Percentiles rank a stretch among this genome's conserved stretches.
Conservation (phyloP, 1,140 invertebrate species). For the Euwallacea similis region DNA sequence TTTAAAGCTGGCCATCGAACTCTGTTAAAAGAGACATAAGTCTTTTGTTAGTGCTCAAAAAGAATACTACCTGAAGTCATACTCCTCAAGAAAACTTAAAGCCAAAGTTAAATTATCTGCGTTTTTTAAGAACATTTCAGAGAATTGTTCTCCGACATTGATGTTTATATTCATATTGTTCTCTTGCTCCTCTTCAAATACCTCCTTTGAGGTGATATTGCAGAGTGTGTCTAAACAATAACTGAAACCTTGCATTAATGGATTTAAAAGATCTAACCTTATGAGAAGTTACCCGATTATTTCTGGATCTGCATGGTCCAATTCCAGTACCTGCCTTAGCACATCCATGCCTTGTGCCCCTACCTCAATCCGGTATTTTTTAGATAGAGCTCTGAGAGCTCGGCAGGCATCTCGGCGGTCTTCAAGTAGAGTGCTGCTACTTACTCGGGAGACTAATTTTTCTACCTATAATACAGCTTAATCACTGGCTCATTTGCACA, state of each 20-base stretch:
- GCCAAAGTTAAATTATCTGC: slow-evolving; percentile 83
- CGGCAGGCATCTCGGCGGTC: slow-evolving; percentile 95
- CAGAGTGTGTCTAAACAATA: slow-evolving; percentile 85
- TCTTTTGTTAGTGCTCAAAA: neutral
- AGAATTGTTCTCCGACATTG: slow-evolving; percentile 91
- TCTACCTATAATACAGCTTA: slow-evolving; percentile 75
- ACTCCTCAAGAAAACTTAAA: slow-evolving; percentile 90
- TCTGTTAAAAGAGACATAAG: slow-evolving; percentile 64
- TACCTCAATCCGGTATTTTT: slow-evolving; percentile 92
- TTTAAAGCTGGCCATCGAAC: slow-evolving; percentile 87
- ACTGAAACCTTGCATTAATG: neutral
- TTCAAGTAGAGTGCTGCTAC: slow-evolving; percentile 89
- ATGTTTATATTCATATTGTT: slow-evolving; percentile 48
- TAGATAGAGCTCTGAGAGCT: slow-evolving; percentile 90
- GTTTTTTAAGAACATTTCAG: slow-evolving; percentile 97
- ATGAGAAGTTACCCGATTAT: slow-evolving; percentile 72
- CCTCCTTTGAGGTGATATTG: slow-evolving; percentile 84
- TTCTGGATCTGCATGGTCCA: slow-evolving; percentile 86
- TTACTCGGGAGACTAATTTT: slow-evolving; percentile 86
- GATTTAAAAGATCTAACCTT: neutral
- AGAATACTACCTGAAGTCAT: slow-evolving; percentile 72
- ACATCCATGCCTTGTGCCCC: slow-evolving; percentile 93
- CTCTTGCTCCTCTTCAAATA: slow-evolving; percentile 80
- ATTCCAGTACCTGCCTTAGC: slow-evolving; percentile 77
- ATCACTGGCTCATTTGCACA: slow-evolving; percentile 31